Evolutionary conservation across 2,797 vertebrate genomes (phyloP).

Genomic region (Erpetoichthys calabaricus): DNA sequence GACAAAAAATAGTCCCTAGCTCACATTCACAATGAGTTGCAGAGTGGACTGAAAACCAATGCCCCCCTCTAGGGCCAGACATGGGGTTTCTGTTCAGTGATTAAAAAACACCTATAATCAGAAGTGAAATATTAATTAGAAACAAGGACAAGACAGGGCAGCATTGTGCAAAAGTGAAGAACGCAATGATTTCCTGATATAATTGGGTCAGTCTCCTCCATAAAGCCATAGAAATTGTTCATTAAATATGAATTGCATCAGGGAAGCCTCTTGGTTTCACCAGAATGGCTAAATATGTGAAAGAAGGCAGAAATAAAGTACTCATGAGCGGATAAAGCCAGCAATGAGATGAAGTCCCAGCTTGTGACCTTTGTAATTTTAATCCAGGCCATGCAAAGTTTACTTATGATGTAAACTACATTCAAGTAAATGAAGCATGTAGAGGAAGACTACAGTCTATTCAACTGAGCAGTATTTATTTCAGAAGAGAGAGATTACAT

Average conservation of each 20-base stretch:
- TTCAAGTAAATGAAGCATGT: too few species aligned
- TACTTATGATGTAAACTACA: too few species aligned
- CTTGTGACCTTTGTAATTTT: not conserved
- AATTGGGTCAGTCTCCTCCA: slow-evolving; percentile 8
- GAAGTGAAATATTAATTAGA: slow-evolving; percentile 1
- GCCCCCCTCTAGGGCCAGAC: too few species aligned
- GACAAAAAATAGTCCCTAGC: not conserved
- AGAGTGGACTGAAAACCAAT: not conserved
- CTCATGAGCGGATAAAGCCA: too few species aligned
- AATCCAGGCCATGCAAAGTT: not conserved
- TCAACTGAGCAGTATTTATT: too few species aligned
- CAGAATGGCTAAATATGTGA: not conserved
- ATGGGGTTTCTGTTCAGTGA: too few species aligned
- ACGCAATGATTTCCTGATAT: slow-evolving; percentile 2
- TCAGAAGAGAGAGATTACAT: too few species aligned
- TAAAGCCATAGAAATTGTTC: slow-evolving; percentile 9
- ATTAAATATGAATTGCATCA: slow-evolving; percentile 1
- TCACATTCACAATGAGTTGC: not conserved
- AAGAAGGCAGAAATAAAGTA: not conserved
- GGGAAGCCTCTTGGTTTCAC: slow-evolving; percentile 1
- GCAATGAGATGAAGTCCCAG: not conserved
- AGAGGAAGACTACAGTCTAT: too few species aligned
- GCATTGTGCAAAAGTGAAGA: not conserved
- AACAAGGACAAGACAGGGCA: not conserved
- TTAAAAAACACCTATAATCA: too few species aligned